phyloP scores from a whole-genome alignment of 2,113 vertebrate genomes.

The Eonycteris spelaea region DNA sequence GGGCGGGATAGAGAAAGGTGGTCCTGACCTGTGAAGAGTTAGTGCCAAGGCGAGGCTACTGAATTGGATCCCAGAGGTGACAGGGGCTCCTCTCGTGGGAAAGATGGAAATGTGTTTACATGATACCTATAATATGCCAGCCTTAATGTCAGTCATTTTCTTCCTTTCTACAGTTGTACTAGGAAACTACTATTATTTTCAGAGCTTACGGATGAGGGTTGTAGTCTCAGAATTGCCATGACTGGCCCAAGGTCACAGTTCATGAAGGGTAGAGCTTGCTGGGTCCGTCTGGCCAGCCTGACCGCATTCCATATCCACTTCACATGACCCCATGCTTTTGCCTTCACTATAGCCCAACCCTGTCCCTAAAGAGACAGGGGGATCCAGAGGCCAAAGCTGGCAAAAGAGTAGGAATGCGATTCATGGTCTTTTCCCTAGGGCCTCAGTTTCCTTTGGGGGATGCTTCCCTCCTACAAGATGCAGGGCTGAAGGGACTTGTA shows the following conservation, averaged over 20 bases:
- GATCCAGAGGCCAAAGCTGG: background rate
- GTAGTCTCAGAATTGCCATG: background rate
- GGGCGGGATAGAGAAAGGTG: background rate
- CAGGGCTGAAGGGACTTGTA: background rate
- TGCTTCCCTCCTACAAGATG: background rate
- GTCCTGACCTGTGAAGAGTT: background rate
- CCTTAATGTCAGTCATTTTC: background rate
- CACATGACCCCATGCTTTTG: background rate
- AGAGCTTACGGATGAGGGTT: background rate
- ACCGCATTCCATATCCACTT: background rate
- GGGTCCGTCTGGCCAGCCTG: background rate
- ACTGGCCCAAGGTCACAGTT: background rate
- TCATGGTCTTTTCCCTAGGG: background rate
- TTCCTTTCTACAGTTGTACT: background rate
- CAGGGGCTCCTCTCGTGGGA: background rate
- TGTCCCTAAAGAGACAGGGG: background rate
- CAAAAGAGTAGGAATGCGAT: background rate
- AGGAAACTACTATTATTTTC: background rate
- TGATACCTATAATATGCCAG: background rate
- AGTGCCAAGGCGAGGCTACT: background rate
- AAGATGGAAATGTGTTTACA: background rate
- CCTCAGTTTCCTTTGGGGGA: background rate
- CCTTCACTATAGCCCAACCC: background rate
- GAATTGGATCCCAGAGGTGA: background rate
- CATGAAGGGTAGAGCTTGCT: background rate